Evolutionary conservation across 2,113 vertebrate species (phyloP).

Genomic region (Hystrix cristata): DNA sequence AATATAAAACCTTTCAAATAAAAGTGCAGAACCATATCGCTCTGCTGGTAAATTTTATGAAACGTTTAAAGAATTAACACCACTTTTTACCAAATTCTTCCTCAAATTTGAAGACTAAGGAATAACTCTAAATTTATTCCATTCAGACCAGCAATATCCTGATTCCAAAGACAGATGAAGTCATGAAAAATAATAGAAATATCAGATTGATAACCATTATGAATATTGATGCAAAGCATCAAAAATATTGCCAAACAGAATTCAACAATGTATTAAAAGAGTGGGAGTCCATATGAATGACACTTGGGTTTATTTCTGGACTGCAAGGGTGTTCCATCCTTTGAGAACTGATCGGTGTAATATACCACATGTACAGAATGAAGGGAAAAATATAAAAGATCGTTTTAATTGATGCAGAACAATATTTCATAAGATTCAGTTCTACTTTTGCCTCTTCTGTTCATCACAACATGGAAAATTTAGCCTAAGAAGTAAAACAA

Average conservation of each 20-base stretch:
- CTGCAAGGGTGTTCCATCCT: not conserved
- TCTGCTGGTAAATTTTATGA: not conserved
- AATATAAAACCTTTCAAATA: not conserved
- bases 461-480: not conserved
- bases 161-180: not conserved
- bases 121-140: not conserved
- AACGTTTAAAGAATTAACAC: not conserved
- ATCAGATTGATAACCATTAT: not conserved
- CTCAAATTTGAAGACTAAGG: not conserved
- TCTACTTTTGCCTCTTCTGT: not conserved
- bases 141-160: not conserved
- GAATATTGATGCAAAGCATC: not conserved
- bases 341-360: not conserved
- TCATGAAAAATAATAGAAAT: not conserved
- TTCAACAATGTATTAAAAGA: not conserved
- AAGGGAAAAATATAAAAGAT: not conserved
- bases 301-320: not conserved
- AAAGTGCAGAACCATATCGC: not conserved
- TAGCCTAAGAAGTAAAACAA: not conserved
- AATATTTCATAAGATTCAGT: not conserved
- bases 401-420: not conserved
- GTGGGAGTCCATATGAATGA: not conserved
- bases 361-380: not conserved
- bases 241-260: not conserved
- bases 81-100: not conserved